These are phyloP conservation scores for Drosophila heteroneura DNA, from an alignment of 2,888 invertebrate genomes.

Conservation along the genomic window DNA sequence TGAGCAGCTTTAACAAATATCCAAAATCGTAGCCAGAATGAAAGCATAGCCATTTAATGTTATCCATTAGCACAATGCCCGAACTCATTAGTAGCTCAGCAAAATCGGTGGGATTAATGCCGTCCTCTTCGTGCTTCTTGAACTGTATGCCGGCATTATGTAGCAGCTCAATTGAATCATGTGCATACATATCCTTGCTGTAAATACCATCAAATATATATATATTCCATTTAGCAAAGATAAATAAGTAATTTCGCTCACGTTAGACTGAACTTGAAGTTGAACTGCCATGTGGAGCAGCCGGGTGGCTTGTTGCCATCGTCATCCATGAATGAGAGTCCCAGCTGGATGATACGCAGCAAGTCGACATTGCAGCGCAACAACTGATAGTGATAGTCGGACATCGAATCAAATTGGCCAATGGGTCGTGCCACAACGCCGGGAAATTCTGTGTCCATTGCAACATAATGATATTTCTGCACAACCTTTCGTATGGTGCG, in stretches of 20 bases:
- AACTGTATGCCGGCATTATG: slow-evolving; percentile 99
- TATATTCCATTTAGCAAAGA: neutral
- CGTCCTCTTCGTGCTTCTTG: slow-evolving; percentile 99
- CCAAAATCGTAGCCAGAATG: slow-evolving; percentile 99
- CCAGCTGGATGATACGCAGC: slow-evolving; percentile 97
- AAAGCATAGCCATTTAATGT: slow-evolving; percentile 99
- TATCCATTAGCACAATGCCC: slow-evolving; percentile 97
- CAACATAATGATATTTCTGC: slow-evolving; percentile 93
- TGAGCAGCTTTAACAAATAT: slow-evolving; percentile 97
- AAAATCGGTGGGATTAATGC: slow-evolving; percentile 98
- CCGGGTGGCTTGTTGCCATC: slow-evolving; percentile 97
- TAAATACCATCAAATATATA: neutral
- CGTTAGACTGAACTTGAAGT: slow-evolving; percentile 99
- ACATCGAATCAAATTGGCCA: slow-evolving; percentile 96
- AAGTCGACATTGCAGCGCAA: slow-evolving; percentile 98
- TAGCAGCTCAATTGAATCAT: slow-evolving; percentile 98
- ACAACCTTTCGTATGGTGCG: slow-evolving; percentile 95
- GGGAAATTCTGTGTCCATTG: slow-evolving; percentile 99
- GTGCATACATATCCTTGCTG: slow-evolving; percentile 99
- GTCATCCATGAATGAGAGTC: slow-evolving; percentile 98
- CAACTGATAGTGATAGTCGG: slow-evolving; percentile 97
- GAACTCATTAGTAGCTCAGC: slow-evolving; percentile 99
- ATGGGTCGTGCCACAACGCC: slow-evolving; percentile 98
- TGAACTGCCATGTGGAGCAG: slow-evolving; percentile 99
- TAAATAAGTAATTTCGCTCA: slow-evolving; percentile 86